These are phyloP conservation scores for Enteromius treurensis DNA, from an alignment of 2,797 vertebrate genomes.

Conservation along the genomic window DNA sequence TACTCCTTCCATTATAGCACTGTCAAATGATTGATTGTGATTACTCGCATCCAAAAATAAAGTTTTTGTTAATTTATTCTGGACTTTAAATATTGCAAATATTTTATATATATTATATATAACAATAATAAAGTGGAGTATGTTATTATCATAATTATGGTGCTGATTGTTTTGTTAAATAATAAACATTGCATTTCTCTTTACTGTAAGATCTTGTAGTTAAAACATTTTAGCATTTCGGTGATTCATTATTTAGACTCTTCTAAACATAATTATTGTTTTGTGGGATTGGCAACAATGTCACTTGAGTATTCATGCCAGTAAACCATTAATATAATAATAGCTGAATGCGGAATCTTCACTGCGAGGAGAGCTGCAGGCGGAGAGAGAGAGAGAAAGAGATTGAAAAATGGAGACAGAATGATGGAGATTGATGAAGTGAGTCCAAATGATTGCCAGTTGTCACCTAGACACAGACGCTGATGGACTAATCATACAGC, in stretches of 20 bases:
- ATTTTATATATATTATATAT: neutral
- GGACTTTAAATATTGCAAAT: neutral
- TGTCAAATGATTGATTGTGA: too few relatives aligned
- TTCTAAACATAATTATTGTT: conserved; percentile 18
- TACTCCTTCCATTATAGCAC: neutral
- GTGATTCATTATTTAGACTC: conserved; percentile 18
- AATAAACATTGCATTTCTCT: neutral
- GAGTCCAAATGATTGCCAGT: conserved; percentile 31
- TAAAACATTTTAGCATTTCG: neutral
- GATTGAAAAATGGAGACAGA: conserved; percentile 5
- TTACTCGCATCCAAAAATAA: too few relatives aligned
- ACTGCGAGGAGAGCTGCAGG: conserved; percentile 17
- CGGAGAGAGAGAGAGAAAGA: neutral
- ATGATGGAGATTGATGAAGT: conserved; percentile 31
- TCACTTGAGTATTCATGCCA: conserved; percentile 9
- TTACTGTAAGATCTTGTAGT: neutral
- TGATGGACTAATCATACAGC: conserved; percentile 27
- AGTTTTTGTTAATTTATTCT: neutral
- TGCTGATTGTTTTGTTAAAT: neutral
- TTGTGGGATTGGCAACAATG: conserved; percentile 25
- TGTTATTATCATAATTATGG: neutral
- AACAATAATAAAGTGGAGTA: neutral
- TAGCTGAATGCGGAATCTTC: conserved; percentile 24
- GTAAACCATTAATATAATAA: conserved; percentile 41
- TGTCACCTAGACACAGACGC: conserved; percentile 18